These are phyloP conservation scores for Emydocephalus ijimae DNA, from an alignment of 2,113 vertebrate species.

Conservation along the genomic window DNA sequence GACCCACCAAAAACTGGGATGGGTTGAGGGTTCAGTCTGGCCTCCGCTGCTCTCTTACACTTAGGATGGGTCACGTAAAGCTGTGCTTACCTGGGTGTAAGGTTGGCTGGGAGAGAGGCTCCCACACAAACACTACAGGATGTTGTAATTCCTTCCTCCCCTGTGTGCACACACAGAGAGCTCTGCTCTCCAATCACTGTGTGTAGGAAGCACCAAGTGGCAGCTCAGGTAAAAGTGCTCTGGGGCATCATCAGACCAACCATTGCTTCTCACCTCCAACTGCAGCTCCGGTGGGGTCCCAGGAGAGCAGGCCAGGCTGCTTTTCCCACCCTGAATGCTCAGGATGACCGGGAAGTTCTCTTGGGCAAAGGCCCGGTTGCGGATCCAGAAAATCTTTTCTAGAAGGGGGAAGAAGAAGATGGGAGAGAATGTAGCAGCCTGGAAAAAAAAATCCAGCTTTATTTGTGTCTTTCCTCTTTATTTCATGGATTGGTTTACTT, in stretches of 20 bases:
- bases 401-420: neutral
- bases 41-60: neutral
- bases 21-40: neutral
- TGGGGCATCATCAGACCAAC: too few species aligned
- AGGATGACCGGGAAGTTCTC: constrained; percentile 54
- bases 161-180: neutral
- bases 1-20: neutral
- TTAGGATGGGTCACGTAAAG: too few species aligned
- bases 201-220: neutral
- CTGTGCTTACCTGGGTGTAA: neutral
- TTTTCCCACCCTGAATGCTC: constrained; percentile 47
- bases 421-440: neutral
- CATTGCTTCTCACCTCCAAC: constrained; percentile 50
- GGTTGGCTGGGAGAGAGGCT: neutral
- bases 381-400: constrained; percentile 59
- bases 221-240: too few species aligned
- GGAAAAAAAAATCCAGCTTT: too few species aligned
- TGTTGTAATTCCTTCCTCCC: neutral
- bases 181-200: neutral
- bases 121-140: neutral
- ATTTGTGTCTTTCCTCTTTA: too few species aligned
- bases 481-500: too few species aligned
- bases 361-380: constrained; percentile 46
- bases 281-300: constrained; percentile 42
- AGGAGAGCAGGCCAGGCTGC: constrained; percentile 49